Base-by-base conservation (phyloP, 2,888 invertebrate genomes). In the Conistra vaccinii region DNA sequence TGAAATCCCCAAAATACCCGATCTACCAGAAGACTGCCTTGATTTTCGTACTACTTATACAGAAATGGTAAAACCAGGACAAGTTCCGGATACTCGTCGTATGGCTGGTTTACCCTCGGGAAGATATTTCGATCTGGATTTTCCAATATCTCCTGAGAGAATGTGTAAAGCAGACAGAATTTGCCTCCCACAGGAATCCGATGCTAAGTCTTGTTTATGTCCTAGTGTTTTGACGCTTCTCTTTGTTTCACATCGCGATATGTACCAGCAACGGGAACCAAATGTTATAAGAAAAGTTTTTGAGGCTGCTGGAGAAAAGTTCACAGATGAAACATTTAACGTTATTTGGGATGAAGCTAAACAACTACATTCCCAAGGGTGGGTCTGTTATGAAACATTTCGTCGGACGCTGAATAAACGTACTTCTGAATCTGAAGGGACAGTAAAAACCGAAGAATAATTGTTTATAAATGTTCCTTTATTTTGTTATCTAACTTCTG, bases 311-410 rank as follows among this genome's bases (percentile, higher is more conserved):
- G 97, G 97, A 2, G 96, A 97, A 84, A 89, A 92, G 72, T 95
- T 97, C 76, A 93, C 93, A 7, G 96, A 96, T 45, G 94, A 96
- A 76, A 90, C 89, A 39, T 97, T 97, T 86, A 91, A 95, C 57
- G 88, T 90, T 73, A 84, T 97, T 80, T 97, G 97, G 97, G 90
- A 96, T 77, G 92, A 95, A 82, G 97, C 97, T 3, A 90, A 94
- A 81, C 93, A 96, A 81, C 88, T 90, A 72, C 97, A 97, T 89
- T 94, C 96, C 53, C 92, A 95, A 82, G 97, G 96, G 5, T 93
- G 93, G 90, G 97, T 97, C 45, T 97, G 97, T 85, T 96, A 94
- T 60, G 97, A 97, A 89, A 97, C 97, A 12, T 97, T 97, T 81
- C 90, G 93, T 3, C 87, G 81, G 70, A 92, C 93, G 3, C 85